Percentiles rank a stretch among this genome's conserved stretches.
These are phyloP conservation scores for Theretra japonica DNA, from an alignment of 2,888 invertebrate species.

Conservation along the genomic window DNA sequence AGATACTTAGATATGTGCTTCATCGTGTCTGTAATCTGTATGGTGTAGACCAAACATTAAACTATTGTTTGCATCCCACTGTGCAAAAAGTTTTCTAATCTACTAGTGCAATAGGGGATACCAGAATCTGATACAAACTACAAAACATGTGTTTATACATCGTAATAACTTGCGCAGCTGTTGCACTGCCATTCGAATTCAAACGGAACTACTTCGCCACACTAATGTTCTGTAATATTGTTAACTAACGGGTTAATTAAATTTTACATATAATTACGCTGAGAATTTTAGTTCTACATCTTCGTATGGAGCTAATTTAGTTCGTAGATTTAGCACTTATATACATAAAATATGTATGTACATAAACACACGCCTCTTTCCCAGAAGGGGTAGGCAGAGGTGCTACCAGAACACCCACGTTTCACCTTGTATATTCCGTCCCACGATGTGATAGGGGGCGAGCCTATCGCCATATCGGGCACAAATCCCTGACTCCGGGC, in stretches of 20 bases:
- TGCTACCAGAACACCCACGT: too few species aligned
- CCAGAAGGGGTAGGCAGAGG: too few species aligned
- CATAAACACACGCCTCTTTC: too few species aligned
- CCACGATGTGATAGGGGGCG: too few species aligned
- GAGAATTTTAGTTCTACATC: conserved; percentile 30
- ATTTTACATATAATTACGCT: conserved; percentile 34
- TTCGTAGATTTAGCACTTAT: too few species aligned
- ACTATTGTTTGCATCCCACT: background rate
- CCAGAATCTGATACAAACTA: background rate
- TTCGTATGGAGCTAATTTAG: background rate
- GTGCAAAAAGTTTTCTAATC: conserved; percentile 14
- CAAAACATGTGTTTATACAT: conserved; percentile 16
- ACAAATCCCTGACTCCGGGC: too few species aligned
- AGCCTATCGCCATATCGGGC: too few species aligned
- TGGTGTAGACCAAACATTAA: background rate
- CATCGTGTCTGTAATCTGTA: too few species aligned
- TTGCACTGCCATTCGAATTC: conserved; percentile 1
- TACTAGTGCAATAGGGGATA: background rate
- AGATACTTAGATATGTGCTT: too few species aligned
- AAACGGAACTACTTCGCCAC: conserved; percentile 4
- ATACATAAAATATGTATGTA: too few species aligned
- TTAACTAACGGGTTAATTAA: conserved; percentile 18
- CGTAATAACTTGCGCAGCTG: background rate
- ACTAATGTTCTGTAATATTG: conserved; percentile 15
- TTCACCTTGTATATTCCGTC: too few species aligned